Evolutionary conservation across 2,888 invertebrate genomes (phyloP).

Genomic region (Patella caerulea): DNA sequence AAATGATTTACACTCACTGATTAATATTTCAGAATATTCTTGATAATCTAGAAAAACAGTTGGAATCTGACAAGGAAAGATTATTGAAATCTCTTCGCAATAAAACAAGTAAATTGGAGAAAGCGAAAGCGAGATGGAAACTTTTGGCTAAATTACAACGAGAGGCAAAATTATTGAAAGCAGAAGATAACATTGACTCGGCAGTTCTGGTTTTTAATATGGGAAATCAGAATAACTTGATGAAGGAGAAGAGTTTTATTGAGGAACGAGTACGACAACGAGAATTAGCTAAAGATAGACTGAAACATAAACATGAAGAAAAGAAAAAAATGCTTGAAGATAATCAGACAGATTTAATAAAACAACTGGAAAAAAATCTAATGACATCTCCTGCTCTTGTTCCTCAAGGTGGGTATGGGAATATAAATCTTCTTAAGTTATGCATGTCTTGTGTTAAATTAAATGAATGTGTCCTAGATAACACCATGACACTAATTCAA

Average conservation of each 20-base stretch:
- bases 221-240: conserved; percentile 43
- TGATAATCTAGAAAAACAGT: conserved; percentile 54
- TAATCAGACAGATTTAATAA: not conserved
- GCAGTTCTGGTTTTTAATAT: conserved; percentile 53
- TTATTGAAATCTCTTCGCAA: conserved; percentile 50
- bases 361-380: not conserved
- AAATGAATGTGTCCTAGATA: no score
- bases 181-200: conserved; percentile 59
- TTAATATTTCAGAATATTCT: conserved; percentile 55
- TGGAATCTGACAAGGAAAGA: conserved; percentile 59
- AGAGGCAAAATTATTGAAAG: conserved; percentile 51
- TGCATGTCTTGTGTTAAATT: no score
- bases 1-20: not conserved
- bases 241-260: conserved; percentile 46
- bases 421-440: no score
- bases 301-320: conserved; percentile 44
- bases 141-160: conserved; percentile 54
- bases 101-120: conserved; percentile 46
- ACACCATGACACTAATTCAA: no score
- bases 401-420: no score
- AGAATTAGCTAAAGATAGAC: conserved; percentile 55
- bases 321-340: conserved; percentile 12
- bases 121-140: conserved; percentile 55
- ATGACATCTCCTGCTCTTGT: no score
- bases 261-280: conserved; percentile 57